Percentiles rank a stretch among this genome's conserved stretches.
phyloP scores from a whole-genome alignment of 2,113 vertebrate species.

The Chaetops frenatus region DNA sequence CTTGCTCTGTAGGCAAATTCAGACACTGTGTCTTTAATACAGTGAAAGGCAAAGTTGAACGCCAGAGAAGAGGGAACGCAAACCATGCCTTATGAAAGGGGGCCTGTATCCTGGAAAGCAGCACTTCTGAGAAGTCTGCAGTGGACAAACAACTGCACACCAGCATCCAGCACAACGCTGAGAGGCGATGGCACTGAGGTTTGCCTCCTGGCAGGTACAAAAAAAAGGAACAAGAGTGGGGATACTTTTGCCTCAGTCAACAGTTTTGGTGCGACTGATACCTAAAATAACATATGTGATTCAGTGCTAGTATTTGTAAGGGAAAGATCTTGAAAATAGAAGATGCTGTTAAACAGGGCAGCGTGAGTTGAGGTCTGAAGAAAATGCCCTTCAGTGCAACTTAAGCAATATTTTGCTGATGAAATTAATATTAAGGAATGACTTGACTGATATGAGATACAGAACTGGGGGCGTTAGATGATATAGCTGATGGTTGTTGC shows the following conservation, averaged over 20 bases:
- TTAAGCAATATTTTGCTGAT: neutral
- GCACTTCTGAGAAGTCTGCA: neutral
- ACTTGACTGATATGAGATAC: neutral
- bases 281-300: neutral
- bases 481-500: neutral
- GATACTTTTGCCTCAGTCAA: neutral
- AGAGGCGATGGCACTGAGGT: neutral
- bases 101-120: slow-evolving; percentile 30
- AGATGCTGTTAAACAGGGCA: neutral
- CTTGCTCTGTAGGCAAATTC: neutral
- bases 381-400: neutral
- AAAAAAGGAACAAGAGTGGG: neutral
- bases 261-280: neutral
- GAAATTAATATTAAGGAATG: neutral
- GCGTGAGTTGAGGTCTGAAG: neutral
- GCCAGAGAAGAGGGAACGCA: neutral
- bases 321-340: neutral
- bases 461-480: neutral
- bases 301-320: neutral
- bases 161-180: neutral
- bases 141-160: neutral
- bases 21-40: neutral
- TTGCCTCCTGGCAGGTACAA: neutral
- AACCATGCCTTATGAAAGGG: slow-evolving; percentile 22
- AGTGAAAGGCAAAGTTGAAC: neutral